Evolutionary conservation across 2,113 vertebrate species (phyloP), one percentile per base, ranked within the genome.

Genomic region (Paralichthys olivaceus): DNA sequence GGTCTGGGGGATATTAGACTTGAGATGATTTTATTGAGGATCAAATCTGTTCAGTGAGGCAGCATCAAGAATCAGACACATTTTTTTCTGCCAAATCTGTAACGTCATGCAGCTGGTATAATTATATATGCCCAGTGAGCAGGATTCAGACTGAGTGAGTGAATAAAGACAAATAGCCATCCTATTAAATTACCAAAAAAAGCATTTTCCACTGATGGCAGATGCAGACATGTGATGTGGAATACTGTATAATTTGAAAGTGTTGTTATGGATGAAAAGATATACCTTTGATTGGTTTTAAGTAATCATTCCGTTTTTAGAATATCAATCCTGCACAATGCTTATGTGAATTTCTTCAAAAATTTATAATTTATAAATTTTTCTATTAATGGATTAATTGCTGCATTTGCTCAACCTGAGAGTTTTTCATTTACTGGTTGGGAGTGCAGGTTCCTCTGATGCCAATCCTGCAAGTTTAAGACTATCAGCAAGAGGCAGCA

Each of bases 61-160:
- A 62, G 65, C 23, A 61, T 34, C 19, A 4, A 47, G 8, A 26
- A 57, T 49, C 13, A 20, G 51, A 57, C 37, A 15, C 28, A 28
- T 55, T 34, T 47, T 25, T 47, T 34, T 57, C 22, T 49, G 54
- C 72, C 72, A 60, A 5, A 19, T 77, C 17, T n/a, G 25, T 40
- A 29, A 59, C 29, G 3, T 72, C 77, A 72, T 66, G 58, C 32
- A 59, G 51, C 29, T 65, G 61, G 54, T 7, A 22, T 71, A 0
- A 51, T 20, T 34, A 34, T 37, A 37, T 37, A 22, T 49, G 20
- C 22, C 17, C 49, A 37, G 53, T 5, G 14, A n/a, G 67, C 26
- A 23, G 9, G 15, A 32, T 32, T 25, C 40, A 29, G 45, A 4
- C 56, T 25, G 28, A 11, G 19, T 51, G 49, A 22, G 37, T 53